A percentile compares a stretch with the other conserved stretches of the same genome.
These are phyloP conservation scores for Eurypyga helias DNA, from an alignment of 2,113 vertebrate species.

Conservation along the genomic window DNA sequence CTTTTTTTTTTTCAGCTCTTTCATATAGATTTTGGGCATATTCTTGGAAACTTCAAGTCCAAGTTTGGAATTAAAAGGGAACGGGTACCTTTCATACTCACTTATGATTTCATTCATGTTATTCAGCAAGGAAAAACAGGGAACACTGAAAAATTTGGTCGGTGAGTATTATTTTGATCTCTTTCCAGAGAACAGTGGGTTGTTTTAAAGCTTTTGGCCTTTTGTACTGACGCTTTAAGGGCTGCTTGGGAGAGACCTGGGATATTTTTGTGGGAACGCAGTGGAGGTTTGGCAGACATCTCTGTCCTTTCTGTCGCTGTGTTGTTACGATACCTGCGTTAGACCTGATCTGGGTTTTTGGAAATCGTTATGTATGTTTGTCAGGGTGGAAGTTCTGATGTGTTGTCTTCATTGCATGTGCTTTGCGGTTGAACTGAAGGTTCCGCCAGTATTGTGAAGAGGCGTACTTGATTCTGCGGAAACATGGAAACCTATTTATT, in stretches of 20 bases:
- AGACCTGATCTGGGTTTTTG: not conserved
- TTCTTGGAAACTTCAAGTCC: constrained; percentile 98
- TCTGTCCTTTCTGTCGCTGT: not conserved
- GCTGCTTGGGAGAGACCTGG: not conserved
- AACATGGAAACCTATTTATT: constrained; percentile 96
- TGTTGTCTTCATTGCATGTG: not conserved
- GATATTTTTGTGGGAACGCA: not conserved
- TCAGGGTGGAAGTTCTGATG: not conserved
- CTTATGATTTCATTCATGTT: constrained; percentile 99
- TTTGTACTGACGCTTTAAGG: not conserved
- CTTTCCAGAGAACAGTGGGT: not conserved
- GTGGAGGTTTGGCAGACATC: not conserved
- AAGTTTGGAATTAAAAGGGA: constrained; percentile 99
- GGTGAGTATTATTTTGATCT: constrained; percentile 76
- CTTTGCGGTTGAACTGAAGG: constrained; percentile 64
- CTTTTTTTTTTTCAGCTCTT: constrained; percentile 89
- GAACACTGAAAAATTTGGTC: constrained; percentile 96
- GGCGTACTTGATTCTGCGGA: constrained; percentile 91
- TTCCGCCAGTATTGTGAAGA: constrained; percentile 97
- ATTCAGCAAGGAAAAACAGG: constrained; percentile 98
- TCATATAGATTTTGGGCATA: constrained; percentile 98
- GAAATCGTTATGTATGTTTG: accelerated
- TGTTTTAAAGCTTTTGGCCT: not conserved
- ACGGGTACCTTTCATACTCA: constrained; percentile 97
- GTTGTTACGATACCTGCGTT: accelerated